Evolutionary conservation across 2,888 invertebrate genomes (phyloP), one percentile per base, ranked within the genome.

Genomic region (Drosophila phalerata): DNA sequence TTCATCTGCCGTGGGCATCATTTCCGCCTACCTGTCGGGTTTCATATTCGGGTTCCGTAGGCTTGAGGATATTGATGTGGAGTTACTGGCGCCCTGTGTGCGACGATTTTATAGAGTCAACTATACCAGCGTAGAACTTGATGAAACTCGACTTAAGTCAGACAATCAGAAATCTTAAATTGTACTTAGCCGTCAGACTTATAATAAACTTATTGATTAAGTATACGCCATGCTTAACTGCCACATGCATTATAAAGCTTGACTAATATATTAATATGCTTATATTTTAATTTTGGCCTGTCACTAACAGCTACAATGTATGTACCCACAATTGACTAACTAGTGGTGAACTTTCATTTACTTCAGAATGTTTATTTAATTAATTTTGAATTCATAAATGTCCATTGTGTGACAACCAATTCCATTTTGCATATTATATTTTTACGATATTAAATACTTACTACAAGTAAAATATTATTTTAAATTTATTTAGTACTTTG

Each of bases 81-180:
- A 93, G 73, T 88, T 96, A 0, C 92, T 95, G 51, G 94, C 96
- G 0, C 96, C 96, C 0, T 94, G 95, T 56, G 81, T 96, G 6
- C 93, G 95, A 68, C 93, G 93, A 77, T 94, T 90, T 38, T 77
- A 91, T 1, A 90, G 85, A 48, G 53, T 68, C 25, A 81, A 87
- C 40, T 92, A 92, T 64, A 49, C 70, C 8, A 89, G 85, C 42
- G 91, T 92, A 0, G 76, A 88, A 15, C 64, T 79, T 4, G 81
- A 88, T 4, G 91, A 91, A 42, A 55, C 69, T 69, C 48, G 6
- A 5, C 5, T 67, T 9, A 77, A 64, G 66, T 22, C 40, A 13
- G 45, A 17, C 6, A 13, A 6, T 19, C 43, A 56, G 42, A 85
- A 81, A 60, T 53, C 62, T 2, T 85, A 73, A 71, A 71, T 55